Evolutionary conservation across 2,113 vertebrate genomes (phyloP), one percentile per base, ranked within the genome.

Genomic region (Toxotes chatareus): DNA sequence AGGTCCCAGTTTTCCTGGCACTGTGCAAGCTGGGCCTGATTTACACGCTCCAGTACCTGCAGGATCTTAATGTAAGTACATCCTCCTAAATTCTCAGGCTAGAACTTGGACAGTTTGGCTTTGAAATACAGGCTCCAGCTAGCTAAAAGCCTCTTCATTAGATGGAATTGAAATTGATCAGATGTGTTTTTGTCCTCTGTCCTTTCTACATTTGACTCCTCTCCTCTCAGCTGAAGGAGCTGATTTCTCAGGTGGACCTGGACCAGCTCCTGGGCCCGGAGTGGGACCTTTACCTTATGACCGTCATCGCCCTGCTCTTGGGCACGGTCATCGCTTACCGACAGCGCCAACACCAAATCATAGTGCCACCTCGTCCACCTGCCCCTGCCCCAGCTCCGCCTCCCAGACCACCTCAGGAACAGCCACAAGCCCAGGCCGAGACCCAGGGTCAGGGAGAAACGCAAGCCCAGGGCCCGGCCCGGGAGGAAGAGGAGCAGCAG

Each of bases 251-350:
- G 65, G 93, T 99, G 92, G 98, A 99, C 85, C 95, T 99, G 96
- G 98, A 99, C 93, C 97, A 99, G 95, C 88, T 99, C 19, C 91
- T 99, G 87, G 98, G 98, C 53, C 98, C 98, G 0, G 98, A 99
- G 92, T 99, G 98, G 98, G 98, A 99, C 93, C 97, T 99, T 86
- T 99, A 99, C 94, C 97, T 99, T 93, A 99, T 99, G 97, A 99
- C 97, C 0, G 96, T 99, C 91, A 98, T 99, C 16, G 97, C 98
- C 0, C 92, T 99, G 89, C 95, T 99, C 9, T 82, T 99, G 76
- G 98, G 98, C 78, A 99, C 98, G 14, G 96, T 99, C 65, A 98
- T 99, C 64, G 98, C 98, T 56, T 99, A 99, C 89, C 94, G 98
- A 57, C 98, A 99, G 87, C 95, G 98, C 70, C 98, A 99, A 21